Base-by-base conservation (phyloP, 1,140 invertebrate genomes). In the Dinothrombium tinctorium region DNA sequence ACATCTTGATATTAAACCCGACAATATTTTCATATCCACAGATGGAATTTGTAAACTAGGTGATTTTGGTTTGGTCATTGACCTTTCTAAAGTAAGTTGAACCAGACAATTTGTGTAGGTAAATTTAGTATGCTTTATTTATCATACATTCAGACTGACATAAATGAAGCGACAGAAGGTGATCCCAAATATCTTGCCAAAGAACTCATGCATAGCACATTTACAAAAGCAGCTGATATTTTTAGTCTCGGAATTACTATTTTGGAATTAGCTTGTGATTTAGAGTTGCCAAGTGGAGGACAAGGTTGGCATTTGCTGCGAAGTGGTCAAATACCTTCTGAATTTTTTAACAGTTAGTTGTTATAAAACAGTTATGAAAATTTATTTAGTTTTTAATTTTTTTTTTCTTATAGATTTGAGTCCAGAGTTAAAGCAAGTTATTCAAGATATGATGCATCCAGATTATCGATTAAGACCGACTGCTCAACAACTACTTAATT, bases 1-100 rank as follows among this genome's bases (percentile, higher is more conserved):
- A 28, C 75, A 78, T 54, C 62, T 76, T 54, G 75, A 78, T 53
- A 73, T 78, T 20, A 78, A 78, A 58, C 68, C 74, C 40, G 74
- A 73, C 20, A 78, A 78, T 57, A 75, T 78, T 35, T 66, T 76
- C 46, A 58, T 67, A 26, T 62, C 67, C 28, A 46, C 63, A 61
- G 29, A 50, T 41, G 43, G 60, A 43, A 44, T 63, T 1, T 76
- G 69, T 51, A 77, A 78, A 53, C 55, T 78, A 20, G 72, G 71
- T 23, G 75, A 78, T 56, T 76, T 78, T 59, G 74, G 74, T 11
- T 55, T 78, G 11, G 64, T 75, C n/a, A 53, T 72, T 15, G 69
- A 75, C 53, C 50, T 74, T 9, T 47, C 64, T 40, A 65, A 65
- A 55, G 67, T 71, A 56, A 54, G 45, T 39, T n/a, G 15, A 40